Base-by-base conservation (phyloP, 2,888 invertebrate genomes). In the Ceraclea dissimilis region DNA sequence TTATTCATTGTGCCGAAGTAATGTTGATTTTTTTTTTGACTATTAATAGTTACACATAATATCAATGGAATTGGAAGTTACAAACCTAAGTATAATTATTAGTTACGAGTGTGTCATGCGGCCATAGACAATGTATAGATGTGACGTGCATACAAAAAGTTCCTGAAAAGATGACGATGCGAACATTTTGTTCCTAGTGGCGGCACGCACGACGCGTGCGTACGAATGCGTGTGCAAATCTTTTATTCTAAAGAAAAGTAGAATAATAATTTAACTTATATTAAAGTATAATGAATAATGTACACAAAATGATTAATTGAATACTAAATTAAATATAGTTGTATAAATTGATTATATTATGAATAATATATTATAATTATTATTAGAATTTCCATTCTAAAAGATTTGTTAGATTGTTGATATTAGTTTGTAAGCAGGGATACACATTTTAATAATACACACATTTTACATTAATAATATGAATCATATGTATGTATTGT, bases 111-210 rank as follows among this genome's bases (percentile, higher is more conserved):
- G 57, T 54, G 49, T 53, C 33, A 26, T 48, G 58, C 58, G 61
- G 61, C 61, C 61, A 62, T 62, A 60, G 56, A 59, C 56, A 58
- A 57, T n/a, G 13, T 26, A 10, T 26, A 26, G 10, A 26, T 39
- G 39, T 39, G 5, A 16, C 13, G 56, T 52, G 57, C 47, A 54
- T 60, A 61, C 51, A 59, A 39, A 61, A 54, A 62, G 62, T 62
- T 62, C 62, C 62, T 62, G 54, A 58, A 48, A 54, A 57, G 56
- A 57, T 54, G 61, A 60, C 52, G 61, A 59, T 54, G 59, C 57
- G 59, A 59, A 57, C 51, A 39, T 56, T 8, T 56, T 58, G 59
- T 59, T 59, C 59, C 61, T 57, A 60, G 56, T 52, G 59, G 34
- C 51, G 13, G 39, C 52, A 46, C 47, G 39, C 26, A n/a, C 26